Evolutionary conservation across 2,797 vertebrate species (phyloP), one percentile per base, ranked within the genome.

Genomic region (Thunnus albacares): DNA sequence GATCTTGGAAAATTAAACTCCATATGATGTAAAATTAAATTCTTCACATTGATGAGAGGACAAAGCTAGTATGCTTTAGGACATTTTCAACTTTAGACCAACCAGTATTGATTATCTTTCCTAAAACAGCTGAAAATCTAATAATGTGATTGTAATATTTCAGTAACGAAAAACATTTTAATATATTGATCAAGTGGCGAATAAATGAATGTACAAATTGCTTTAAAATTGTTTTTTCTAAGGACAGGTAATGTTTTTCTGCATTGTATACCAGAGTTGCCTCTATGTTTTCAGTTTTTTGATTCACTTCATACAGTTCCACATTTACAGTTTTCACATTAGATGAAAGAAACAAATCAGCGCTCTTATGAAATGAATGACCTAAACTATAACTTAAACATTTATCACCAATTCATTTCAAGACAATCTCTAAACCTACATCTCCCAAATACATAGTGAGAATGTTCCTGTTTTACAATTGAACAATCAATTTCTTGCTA

Each of bases 391-490:
- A 62, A 47, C 5, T 49, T 17, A 49, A 18, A 66, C 14, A 38
- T 38, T 66, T 55, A 12, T 28, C 49, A 72, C 14, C 10, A 45
- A 24, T 28, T n/a, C 52, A 64, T 72, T 74, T 38, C 35, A 53
- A 49, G 56, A 77, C 45, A 13, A 56, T 74, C 52, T 71, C 38
- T 26, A 18, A 56, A 49, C 0, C 2, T 43, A 1, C 30, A 11
- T 47, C n/a, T 73, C n/a, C 41, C 11, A 58, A 30, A 1, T 43
- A n/a, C 22, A 26, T 3, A 15, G 12, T 66, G 15, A 52, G 4
- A 18, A 65, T 53, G n/a, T 73, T 62, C 33, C 20, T 43, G 7
- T 75, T 35, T 66, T 45, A 41, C 55, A 55, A 43, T 56, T 52
- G n/a, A 30, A 35, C 33, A 52, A 33, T 22, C 8, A 33, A 2